Conservation (phyloP, 2,888 invertebrate genomes). For the Torymus texanus region DNA sequence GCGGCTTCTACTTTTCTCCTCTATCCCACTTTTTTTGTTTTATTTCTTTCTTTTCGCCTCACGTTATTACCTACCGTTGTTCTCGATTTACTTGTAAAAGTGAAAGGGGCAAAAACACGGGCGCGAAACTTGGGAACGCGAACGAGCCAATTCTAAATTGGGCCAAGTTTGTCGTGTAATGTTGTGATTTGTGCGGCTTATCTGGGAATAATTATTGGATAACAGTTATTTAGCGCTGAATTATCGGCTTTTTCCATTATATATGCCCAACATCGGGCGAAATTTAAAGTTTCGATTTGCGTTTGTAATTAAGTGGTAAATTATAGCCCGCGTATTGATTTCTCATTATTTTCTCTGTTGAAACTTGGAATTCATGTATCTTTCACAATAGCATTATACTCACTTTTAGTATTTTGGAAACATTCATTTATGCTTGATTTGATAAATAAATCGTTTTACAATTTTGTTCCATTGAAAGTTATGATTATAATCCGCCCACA, state of each 20-base stretch:
- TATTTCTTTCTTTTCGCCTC: background rate
- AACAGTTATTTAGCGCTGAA: slow-evolving; percentile 14
- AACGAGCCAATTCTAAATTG: background rate
- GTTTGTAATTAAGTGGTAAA: background rate
- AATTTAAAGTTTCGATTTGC: background rate
- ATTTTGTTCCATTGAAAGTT: no score
- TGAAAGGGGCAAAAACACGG: no score
- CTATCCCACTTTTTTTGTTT: slow-evolving; percentile 16
- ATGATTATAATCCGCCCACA: no score
- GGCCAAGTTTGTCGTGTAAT: background rate
- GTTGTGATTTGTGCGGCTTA: slow-evolving; percentile 14
- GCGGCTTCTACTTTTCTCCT: background rate
- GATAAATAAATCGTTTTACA: no score
- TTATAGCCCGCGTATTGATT: background rate
- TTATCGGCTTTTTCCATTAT: background rate
- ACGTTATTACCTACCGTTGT: background rate
- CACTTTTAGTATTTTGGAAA: no score
- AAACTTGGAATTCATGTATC: background rate
- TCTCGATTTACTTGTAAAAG: background rate
- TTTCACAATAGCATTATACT: no score
- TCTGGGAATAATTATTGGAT: slow-evolving; percentile 20
- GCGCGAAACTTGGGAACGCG: no score
- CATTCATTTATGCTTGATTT: no score
- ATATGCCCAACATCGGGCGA: background rate
- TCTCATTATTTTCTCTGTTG: background rate